Base-by-base conservation (phyloP, 1,140 invertebrate genomes). In the Drosophila quadrilineata region DNA sequence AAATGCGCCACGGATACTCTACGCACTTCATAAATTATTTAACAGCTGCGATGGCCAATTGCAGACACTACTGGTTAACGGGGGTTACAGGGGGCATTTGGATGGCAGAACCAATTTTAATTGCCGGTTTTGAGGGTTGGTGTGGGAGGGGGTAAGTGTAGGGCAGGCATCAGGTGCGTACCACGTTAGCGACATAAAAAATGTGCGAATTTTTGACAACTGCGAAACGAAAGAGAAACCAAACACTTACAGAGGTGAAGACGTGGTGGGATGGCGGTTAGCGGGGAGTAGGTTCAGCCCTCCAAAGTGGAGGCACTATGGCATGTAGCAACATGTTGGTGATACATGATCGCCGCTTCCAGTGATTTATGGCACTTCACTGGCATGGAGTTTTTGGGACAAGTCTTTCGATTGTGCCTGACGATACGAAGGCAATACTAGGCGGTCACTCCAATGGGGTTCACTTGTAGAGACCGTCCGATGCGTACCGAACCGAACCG, bases 11-110 rank as follows among this genome's bases (percentile, higher is more conserved):
- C 77, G 72, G 50, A 77, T 58, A 73, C 76, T 60, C 67, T 82
- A 82, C 76, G 76, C 76, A 82, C 76, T 84, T 82, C 77, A 82
- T 82, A 82, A 82, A 82, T 82, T 82, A 82, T 82, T 82, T 73
- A 82, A 73, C 77, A 82, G 76, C 64, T 56, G 68, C 63, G 53
- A 40, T 45, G 53, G 52, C 58, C 64, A 75, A 71, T 76, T 71
- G 57, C 16, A 28, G 28, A 17, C 22, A 45, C 22, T 26, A 6
- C 2, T 29, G 28, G 40, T 38, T 3, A 16, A 3, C 6, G 26
- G 8, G 24, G 3, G 2, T 3, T 5, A 2, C 10, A 19, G 14
- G 26, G 46, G 8, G 31, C 6, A 12, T 6, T 14, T 35, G 29
- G 17, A n/a, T n/a, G 41, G 28, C 9, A 6, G 73, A 62, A 57